Base-by-base conservation (phyloP, 2,888 invertebrate genomes). In the Euphydryas editha region DNA sequence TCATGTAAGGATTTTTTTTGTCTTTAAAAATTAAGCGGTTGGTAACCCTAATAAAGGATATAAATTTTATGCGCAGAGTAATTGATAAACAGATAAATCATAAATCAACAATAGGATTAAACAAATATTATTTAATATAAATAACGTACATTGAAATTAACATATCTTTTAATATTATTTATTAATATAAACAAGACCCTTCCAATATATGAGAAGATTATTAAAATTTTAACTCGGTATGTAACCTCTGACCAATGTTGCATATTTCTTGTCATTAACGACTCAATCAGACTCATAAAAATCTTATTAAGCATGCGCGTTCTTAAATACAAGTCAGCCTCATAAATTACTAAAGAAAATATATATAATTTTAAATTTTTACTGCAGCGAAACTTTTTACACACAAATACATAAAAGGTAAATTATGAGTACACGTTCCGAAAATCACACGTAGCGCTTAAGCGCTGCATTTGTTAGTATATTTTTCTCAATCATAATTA, bases 241-340 rank as follows among this genome's bases (percentile, higher is more conserved):
- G 51, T 51, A 24, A 51, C 51, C 51, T 51, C 24, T 15, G 51
- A 51, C 51, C 51, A n/a, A 13, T 15, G n/a, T 24, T 24, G 18
- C 2, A 30, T 51, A 51, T 51, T 24, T 24, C n/a, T 20, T 49
- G 49, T 21, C 24, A 24, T 51, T 24, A 51, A 51, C 51, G 51
- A 30, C 51, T 51, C 24, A 51, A 51, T 51, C 24, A 30, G 24
- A n/a, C n/a, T 13, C n/a, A 30, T 51, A 51, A 47, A 20, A 21
- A 47, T 46, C 17, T 46, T 46, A 10, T 18, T 18, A 18, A 10
- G 11, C 10, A 46, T 10, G n/a, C 42, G 18, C 17, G 6, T 46
- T 46, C 18, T 46, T 46, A 46, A 24, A 24, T 30, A 30, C 30
- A 3, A 30, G 5, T 7, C 30, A 30, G 30, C 4, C 30, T 8